Evolutionary conservation across 2,888 invertebrate genomes (phyloP).

Genomic region (Operophtera brumata): DNA sequence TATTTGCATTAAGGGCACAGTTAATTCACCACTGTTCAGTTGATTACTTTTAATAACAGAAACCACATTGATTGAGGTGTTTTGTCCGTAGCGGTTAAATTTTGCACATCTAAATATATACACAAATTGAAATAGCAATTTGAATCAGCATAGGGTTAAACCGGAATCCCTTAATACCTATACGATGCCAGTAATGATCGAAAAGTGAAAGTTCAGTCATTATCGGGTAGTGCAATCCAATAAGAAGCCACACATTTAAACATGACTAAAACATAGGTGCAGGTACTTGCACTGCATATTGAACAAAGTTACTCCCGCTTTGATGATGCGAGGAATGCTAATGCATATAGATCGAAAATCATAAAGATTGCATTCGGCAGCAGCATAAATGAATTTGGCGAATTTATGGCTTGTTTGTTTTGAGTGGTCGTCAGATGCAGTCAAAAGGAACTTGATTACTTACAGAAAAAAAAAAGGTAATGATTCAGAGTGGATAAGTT

Average conservation of each 20-base stretch:
- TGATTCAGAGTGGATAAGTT: conserved; percentile 62
- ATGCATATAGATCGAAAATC: conserved; percentile 28
- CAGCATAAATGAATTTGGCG: conserved; percentile 43
- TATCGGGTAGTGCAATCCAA: conserved; percentile 58
- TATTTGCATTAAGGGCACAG: conserved; percentile 63
- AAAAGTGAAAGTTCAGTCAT: conserved; percentile 72
- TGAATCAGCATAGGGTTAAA: conserved; percentile 44
- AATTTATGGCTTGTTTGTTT: conserved; percentile 67
- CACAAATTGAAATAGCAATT: conserved; percentile 19
- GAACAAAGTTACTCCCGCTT: conserved; percentile 35
- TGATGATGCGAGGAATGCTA: conserved; percentile 20
- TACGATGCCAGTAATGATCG: conserved; percentile 57
- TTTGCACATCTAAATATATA: conserved; percentile 18
- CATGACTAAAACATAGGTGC: conserved; percentile 58
- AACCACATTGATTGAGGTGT: conserved; percentile 8
- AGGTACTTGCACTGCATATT: conserved; percentile 40
- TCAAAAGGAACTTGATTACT: conserved; percentile 71
- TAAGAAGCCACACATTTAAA: conserved; percentile 65
- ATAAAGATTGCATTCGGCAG: conserved; percentile 31
- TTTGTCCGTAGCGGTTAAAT: conserved; percentile 2
- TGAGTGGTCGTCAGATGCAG: conserved; percentile 56
- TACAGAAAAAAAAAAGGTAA: conserved; percentile 69
- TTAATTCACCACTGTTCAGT: conserved; percentile 61
- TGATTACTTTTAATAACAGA: conserved; percentile 33
- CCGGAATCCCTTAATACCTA: conserved; percentile 40